Conservation (phyloP, 2,888 invertebrate genomes). For the Cerastoderma edule region DNA sequence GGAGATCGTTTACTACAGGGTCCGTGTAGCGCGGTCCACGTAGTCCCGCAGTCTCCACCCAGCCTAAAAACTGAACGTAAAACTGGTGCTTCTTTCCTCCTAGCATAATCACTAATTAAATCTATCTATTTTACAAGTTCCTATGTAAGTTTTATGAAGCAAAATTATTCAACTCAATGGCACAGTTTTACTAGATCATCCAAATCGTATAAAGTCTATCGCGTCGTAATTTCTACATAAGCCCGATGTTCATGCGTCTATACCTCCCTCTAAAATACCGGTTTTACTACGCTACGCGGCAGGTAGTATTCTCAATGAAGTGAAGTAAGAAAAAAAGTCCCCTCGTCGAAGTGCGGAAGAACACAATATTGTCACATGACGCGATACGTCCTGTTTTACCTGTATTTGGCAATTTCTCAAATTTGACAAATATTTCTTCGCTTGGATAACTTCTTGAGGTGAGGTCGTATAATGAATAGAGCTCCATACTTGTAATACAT, state of each 20-base stretch:
- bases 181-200: not conserved
- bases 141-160: not conserved
- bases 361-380: conserved; percentile 31
- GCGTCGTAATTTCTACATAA: not conserved
- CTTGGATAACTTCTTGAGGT: conserved; percentile 23
- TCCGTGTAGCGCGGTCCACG: conserved; percentile 93
- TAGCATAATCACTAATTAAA: conserved; percentile 33
- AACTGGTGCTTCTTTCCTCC: conserved; percentile 82
- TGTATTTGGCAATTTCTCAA: conserved; percentile 27
- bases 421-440: conserved; percentile 27
- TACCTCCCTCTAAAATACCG: conserved; percentile 46
- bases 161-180: not conserved
- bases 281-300: conserved; percentile 29
- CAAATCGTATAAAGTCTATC: not conserved
- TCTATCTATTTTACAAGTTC: not conserved
- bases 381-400: conserved; percentile 10
- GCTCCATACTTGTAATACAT: conserved; percentile 14
- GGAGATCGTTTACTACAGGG: conserved; percentile 92
- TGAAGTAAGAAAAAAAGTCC: conserved; percentile 21
- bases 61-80: conserved; percentile 91
- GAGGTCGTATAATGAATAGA: conserved; percentile 6
- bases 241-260: conserved; percentile 18
- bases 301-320: conserved; percentile 46
- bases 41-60: conserved; percentile 95
- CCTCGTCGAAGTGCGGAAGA: conserved; percentile 37